phyloP scores from a whole-genome alignment of 2,113 vertebrate species.

The Scophthalmus maximus region DNA sequence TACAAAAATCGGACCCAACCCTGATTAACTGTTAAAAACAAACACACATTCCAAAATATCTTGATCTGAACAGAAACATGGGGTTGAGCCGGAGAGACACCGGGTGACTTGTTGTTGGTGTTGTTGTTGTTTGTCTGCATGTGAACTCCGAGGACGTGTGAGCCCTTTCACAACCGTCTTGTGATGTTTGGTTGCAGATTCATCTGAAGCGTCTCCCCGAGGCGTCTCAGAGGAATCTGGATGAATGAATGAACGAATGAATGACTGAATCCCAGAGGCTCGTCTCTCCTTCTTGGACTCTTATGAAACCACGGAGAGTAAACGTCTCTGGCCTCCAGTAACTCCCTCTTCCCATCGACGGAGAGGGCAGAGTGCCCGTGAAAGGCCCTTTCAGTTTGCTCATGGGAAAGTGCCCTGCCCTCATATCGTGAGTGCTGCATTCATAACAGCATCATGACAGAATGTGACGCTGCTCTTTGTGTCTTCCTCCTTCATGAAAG shows the following conservation, averaged over 20 bases:
- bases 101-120: too few relatives aligned
- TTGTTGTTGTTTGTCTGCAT: too few relatives aligned
- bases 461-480: constrained; percentile 13
- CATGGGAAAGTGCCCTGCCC: constrained; percentile 51
- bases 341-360: constrained; percentile 53
- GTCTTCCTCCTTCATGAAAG: neutral
- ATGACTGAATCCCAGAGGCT: too few relatives aligned
- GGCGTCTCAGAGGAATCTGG: too few relatives aligned
- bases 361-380: constrained; percentile 63
- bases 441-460: too few relatives aligned
- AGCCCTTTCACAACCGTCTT: neutral
- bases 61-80: too few relatives aligned
- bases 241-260: too few relatives aligned
- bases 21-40: too few relatives aligned
- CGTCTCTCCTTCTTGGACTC: too few relatives aligned
- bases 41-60: too few relatives aligned
- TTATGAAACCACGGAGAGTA: constrained; percentile 47
- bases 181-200: neutral
- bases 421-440: constrained; percentile 34
- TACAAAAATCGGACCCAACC: too few relatives aligned
- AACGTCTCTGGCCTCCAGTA: constrained; percentile 40
- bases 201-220: neutral
- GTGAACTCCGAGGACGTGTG: neutral
- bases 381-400: constrained; percentile 64
- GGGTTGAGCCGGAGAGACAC: too few relatives aligned